Conservation (phyloP, 2,888 invertebrate species). For the Taphrorychus bicolor region DNA sequence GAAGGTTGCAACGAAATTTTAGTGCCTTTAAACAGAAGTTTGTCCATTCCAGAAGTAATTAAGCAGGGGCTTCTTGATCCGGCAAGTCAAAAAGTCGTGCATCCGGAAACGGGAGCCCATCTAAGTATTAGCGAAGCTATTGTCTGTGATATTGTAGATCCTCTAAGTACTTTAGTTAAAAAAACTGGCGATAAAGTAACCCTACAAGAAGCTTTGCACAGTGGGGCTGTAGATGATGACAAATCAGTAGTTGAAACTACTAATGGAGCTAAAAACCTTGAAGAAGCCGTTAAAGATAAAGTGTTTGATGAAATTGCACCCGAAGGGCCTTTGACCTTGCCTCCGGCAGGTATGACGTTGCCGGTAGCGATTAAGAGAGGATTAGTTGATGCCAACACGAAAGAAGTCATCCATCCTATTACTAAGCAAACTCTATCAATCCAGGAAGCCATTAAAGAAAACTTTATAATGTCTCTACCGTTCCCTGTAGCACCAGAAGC, state of each 20-base stretch:
- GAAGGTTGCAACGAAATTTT: slow-evolving; percentile 78
- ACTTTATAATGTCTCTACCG: slow-evolving; percentile 82
- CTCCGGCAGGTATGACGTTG: slow-evolving; percentile 84
- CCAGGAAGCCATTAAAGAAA: slow-evolving; percentile 73
- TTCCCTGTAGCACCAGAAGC: slow-evolving; percentile 73
- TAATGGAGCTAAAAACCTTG: slow-evolving; percentile 69
- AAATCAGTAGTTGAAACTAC: slow-evolving; percentile 71
- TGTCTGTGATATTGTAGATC: slow-evolving; percentile 87
- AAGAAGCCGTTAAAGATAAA: slow-evolving; percentile 73
- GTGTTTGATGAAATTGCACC: slow-evolving; percentile 64
- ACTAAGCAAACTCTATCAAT: slow-evolving; percentile 72
- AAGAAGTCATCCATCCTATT: slow-evolving; percentile 75
- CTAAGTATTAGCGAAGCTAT: slow-evolving; percentile 85
- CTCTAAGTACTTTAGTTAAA: slow-evolving; percentile 72
- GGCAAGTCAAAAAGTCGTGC: slow-evolving; percentile 76
- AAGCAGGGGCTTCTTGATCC: slow-evolving; percentile 86
- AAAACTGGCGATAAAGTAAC: slow-evolving; percentile 72
- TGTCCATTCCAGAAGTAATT: slow-evolving; percentile 84
- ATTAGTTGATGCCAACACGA: slow-evolving; percentile 71
- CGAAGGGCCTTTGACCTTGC: slow-evolving; percentile 65
- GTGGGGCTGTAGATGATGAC: slow-evolving; percentile 74
- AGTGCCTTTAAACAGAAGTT: slow-evolving; percentile 79
- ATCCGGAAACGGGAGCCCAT: slow-evolving; percentile 84
- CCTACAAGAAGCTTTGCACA: slow-evolving; percentile 77
- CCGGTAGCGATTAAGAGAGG: slow-evolving; percentile 79